phyloP scores from a whole-genome alignment of 2,797 vertebrate species.

The Coreius guichenoti region DNA sequence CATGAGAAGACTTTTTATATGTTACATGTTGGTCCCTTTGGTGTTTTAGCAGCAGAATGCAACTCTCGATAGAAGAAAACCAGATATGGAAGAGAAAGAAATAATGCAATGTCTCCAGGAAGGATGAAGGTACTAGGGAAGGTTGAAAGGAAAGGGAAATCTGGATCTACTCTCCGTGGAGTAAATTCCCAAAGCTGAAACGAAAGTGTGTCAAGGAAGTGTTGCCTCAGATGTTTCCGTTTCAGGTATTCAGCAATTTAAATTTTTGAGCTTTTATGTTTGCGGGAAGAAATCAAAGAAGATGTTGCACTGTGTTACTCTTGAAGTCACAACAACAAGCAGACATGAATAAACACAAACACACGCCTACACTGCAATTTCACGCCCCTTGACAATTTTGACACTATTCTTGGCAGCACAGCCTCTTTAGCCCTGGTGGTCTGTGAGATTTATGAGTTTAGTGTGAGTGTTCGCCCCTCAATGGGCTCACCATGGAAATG shows the following conservation, averaged over 20 bases:
- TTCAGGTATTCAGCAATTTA: constrained; percentile 20
- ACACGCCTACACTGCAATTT: constrained; percentile 25
- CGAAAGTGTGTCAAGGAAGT: constrained; percentile 55
- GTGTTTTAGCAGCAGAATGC: constrained; percentile 13
- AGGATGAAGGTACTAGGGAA: constrained; percentile 17
- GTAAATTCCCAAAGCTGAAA: constrained; percentile 44
- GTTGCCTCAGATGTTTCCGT: constrained; percentile 29
- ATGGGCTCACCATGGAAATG: constrained; percentile 48
- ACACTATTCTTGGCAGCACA: constrained; percentile 39
- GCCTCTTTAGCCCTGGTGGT: constrained; percentile 41
- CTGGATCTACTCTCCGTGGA: constrained; percentile 29
- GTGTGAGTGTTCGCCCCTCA: constrained; percentile 45
- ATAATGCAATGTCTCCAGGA: constrained; percentile 14
- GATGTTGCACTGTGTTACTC: not conserved
- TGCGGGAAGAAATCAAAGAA: constrained; percentile 21
- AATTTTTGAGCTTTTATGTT: constrained; percentile 28
- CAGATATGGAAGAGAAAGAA: constrained; percentile 14
- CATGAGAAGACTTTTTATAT: constrained; percentile 28
- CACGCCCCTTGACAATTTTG: constrained; percentile 37
- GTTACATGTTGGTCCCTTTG: constrained; percentile 29
- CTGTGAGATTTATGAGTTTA: constrained; percentile 56
- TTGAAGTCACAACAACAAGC: constrained; percentile 37
- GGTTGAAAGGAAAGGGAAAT: constrained; percentile 40
- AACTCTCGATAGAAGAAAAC: not conserved
- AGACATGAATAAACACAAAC: constrained; percentile 45